Evolutionary conservation across 2,888 invertebrate genomes (phyloP).

Genomic region (Pasiphila rectangulata): DNA sequence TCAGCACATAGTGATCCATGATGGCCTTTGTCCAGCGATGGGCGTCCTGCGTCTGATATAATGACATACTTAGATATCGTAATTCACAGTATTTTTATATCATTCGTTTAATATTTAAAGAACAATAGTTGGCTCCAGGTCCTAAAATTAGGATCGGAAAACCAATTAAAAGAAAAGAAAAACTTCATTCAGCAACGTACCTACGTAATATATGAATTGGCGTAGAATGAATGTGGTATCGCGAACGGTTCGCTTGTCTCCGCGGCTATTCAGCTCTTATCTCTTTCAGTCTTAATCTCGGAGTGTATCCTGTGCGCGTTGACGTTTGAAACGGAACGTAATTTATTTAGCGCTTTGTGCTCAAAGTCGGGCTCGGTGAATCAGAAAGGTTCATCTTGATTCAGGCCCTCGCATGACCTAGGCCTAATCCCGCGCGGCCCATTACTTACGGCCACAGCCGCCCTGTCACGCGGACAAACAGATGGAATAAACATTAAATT

Average conservation of each 20-base stretch:
- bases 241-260: not conserved
- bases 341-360: conserved; percentile 16
- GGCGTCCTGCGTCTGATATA: too few species aligned
- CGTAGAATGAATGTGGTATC: too few species aligned
- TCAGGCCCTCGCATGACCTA: conserved; percentile 4
- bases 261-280: not conserved
- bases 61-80: too few species aligned
- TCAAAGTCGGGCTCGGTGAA: not conserved
- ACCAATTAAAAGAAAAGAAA: too few species aligned
- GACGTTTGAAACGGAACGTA: conserved; percentile 10
- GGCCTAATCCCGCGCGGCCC: not conserved
- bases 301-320: not conserved
- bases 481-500: not conserved
- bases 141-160: too few species aligned
- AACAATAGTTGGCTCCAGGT: too few species aligned
- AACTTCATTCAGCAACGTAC: too few species aligned
- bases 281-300: conserved; percentile 5
- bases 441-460: not conserved
- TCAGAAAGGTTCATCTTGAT: conserved; percentile 7
- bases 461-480: not conserved
- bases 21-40: too few species aligned
- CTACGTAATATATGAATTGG: too few species aligned
- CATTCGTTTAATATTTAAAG: too few species aligned
- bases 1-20: too few species aligned
- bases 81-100: too few species aligned